phyloP scores from a whole-genome alignment of 2,797 vertebrate genomes.

The Zalophus californianus region DNA sequence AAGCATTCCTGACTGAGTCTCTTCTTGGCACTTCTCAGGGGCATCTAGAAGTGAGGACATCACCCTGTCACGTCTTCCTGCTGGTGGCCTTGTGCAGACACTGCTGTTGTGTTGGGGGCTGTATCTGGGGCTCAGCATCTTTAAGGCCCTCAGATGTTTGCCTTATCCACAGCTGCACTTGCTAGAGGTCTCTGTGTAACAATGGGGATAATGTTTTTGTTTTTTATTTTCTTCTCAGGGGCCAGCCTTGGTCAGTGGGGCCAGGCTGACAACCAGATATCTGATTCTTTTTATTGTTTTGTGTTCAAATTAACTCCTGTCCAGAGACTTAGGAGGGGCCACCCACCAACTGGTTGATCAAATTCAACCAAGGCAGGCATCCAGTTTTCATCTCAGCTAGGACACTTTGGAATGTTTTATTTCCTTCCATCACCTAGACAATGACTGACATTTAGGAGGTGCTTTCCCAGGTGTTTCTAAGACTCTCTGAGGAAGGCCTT shows the following conservation, averaged over 20 bases:
- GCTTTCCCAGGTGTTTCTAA: background rate
- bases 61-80: background rate
- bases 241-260: fast-evolving
- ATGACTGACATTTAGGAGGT: background rate
- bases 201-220: background rate
- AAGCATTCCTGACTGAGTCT: background rate
- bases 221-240: background rate
- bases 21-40: background rate
- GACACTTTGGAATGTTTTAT: background rate
- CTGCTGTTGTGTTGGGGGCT: fast-evolving
- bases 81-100: background rate
- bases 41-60: background rate
- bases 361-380: background rate
- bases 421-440: background rate
- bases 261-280: background rate
- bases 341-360: background rate
- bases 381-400: background rate
- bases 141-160: background rate
- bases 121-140: too few relatives aligned
- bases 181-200: too few relatives aligned
- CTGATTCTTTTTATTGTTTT: background rate
- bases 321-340: background rate
- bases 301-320: background rate
- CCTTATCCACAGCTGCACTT: background rate
- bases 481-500: background rate